Evolutionary conservation across 2,113 vertebrate species (phyloP).

Genomic region (Pelodiscus sinensis): DNA sequence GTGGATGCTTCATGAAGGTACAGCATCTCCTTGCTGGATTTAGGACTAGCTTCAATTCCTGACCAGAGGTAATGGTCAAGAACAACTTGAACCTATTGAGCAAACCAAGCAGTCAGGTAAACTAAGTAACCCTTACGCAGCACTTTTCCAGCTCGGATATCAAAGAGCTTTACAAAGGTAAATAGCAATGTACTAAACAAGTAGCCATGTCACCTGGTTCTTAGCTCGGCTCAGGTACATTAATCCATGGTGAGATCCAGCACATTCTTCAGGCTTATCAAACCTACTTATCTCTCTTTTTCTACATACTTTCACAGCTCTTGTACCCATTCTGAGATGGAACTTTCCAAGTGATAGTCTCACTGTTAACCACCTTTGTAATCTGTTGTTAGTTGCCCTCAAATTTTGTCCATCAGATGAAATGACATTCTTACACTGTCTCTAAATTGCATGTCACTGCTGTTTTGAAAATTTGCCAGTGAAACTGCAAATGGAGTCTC

Average conservation of each 20-base stretch:
- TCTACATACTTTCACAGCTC: not conserved
- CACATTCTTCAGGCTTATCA: not conserved
- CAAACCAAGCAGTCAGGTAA: not conserved
- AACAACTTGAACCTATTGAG: not conserved
- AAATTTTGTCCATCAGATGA: not conserved
- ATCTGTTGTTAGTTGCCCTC: not conserved
- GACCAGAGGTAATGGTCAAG: not conserved
- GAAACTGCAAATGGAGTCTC: not conserved
- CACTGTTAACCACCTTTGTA: not conserved
- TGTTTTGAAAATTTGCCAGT: not conserved
- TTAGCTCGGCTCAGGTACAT: accelerated
- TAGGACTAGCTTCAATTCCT: not conserved
- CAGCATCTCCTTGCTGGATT: not conserved
- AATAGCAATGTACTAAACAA: accelerated
- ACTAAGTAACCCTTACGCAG: not conserved
- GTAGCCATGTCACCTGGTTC: not conserved
- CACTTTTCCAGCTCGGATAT: constrained; percentile 3
- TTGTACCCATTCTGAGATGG: not conserved
- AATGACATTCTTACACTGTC: not conserved
- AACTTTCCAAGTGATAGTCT: not conserved
- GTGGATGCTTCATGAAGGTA: accelerated
- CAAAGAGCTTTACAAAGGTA: constrained; percentile 30
- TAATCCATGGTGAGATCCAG: not conserved
- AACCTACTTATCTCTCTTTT: not conserved
- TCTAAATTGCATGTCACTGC: not conserved